A percentile compares a stretch with the other conserved stretches of the same genome.
Evolutionary conservation across 2,113 vertebrate species (phyloP).

Genomic region (Etheostoma cragini): DNA sequence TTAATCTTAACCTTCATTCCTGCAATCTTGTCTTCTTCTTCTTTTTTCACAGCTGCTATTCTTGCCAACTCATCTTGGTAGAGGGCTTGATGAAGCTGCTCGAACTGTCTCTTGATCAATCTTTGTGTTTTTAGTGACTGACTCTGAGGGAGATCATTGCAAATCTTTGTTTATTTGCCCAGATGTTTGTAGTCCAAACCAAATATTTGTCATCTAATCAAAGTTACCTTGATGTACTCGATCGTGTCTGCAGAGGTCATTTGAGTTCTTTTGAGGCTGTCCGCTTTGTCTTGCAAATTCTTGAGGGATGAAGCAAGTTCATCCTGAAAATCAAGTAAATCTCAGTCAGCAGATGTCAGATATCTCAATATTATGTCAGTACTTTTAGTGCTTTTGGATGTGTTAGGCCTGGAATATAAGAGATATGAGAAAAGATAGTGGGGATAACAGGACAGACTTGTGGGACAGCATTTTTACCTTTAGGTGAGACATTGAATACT

Average conservation of each 20-base stretch:
- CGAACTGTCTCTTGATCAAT: slow-evolving; percentile 77
- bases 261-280: slow-evolving; percentile 52
- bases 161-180: background rate
- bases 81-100: slow-evolving; percentile 78
- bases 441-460: slow-evolving; percentile 38
- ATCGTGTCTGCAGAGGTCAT: slow-evolving; percentile 53
- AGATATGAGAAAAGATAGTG: background rate
- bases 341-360: slow-evolving; percentile 14
- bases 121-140: slow-evolving; percentile 68
- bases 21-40: slow-evolving; percentile 72
- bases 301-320: slow-evolving; percentile 71
- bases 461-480: slow-evolving; percentile 55
- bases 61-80: slow-evolving; percentile 70
- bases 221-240: slow-evolving; percentile 74
- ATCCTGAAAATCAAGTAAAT: slow-evolving; percentile 60
- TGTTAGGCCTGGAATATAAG: background rate
- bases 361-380: background rate
- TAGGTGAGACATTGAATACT: slow-evolving; percentile 16
- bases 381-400: background rate
- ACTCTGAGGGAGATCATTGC: slow-evolving; percentile 45
- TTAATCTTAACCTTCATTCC: slow-evolving; percentile 64
- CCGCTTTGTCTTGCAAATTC: slow-evolving; percentile 69
- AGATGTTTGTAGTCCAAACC: background rate
- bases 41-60: slow-evolving; percentile 72
- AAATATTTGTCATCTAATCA: background rate